phyloP scores from a whole-genome alignment of 2,113 vertebrate species.

The Pluvianellus socialis region DNA sequence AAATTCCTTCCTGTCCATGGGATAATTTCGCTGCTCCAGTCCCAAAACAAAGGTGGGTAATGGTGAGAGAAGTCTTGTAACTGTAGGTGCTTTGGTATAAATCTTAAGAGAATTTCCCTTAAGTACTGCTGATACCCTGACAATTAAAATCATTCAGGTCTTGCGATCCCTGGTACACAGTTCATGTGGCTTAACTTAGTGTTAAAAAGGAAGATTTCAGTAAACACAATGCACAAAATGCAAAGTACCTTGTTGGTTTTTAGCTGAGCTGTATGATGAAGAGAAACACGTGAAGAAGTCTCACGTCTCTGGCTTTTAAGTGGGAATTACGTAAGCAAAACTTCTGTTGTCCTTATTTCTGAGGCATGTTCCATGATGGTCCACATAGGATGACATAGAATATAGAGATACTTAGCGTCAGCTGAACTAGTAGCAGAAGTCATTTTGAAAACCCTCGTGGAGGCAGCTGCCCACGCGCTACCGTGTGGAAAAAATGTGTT shows the following conservation, averaged over 20 bases:
- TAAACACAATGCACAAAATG: background rate
- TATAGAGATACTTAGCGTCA: background rate
- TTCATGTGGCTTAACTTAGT: background rate
- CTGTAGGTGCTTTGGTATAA: background rate
- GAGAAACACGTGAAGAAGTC: background rate
- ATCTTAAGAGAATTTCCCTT: background rate
- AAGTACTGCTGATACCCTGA: background rate
- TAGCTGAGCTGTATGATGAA: background rate
- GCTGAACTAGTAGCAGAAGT: background rate
- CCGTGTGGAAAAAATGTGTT: background rate
- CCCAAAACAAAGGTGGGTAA: background rate
- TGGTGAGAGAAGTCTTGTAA: background rate
- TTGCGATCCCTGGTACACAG: background rate
- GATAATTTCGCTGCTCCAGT: background rate
- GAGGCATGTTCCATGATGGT: background rate
- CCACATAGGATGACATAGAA: background rate
- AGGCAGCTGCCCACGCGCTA: rapidly evolving
- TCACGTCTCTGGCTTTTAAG: background rate
- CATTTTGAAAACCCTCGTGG: background rate
- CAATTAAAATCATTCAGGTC: background rate
- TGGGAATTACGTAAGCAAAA: background rate
- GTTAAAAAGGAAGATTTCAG: background rate
- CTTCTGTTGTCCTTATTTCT: background rate
- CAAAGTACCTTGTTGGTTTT: background rate
- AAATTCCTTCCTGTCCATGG: constrained; percentile 33